These are phyloP conservation scores for Drosophila falleni DNA, from an alignment of 2,888 invertebrate species.

Conservation along the genomic window DNA sequence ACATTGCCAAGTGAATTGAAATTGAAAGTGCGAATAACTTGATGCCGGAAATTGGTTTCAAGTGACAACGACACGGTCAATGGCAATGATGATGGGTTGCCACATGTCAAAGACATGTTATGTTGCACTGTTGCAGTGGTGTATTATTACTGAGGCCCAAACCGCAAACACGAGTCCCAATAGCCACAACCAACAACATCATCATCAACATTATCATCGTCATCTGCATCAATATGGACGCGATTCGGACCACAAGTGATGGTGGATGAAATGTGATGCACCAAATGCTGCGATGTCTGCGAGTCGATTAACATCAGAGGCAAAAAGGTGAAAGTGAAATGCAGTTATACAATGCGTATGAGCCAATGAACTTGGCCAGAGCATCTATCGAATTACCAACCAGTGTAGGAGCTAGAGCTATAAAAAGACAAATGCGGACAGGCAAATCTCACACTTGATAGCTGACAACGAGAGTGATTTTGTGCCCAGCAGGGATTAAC, in stretches of 20 bases:
- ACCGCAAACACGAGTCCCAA: slow-evolving; percentile 18
- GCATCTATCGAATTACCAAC: slow-evolving; percentile 33
- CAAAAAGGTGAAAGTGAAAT: slow-evolving; percentile 55
- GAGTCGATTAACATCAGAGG: slow-evolving; percentile 28
- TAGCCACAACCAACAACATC: slow-evolving; percentile 14
- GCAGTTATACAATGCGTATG: slow-evolving; percentile 34
- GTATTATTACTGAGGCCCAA: slow-evolving; percentile 11
- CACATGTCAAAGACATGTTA: slow-evolving; percentile 7
- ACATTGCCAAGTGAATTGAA: slow-evolving; percentile 45
- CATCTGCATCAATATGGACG: slow-evolving; percentile 50
- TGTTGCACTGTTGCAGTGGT: slow-evolving; percentile 7
- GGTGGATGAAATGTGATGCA: slow-evolving; percentile 48
- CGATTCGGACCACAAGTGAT: slow-evolving; percentile 53
- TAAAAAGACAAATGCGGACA: slow-evolving; percentile 53
- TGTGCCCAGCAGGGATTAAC: slow-evolving; percentile 11
- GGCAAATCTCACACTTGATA: slow-evolving; percentile 54
- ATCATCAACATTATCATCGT: slow-evolving; percentile 32
- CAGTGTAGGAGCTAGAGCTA: slow-evolving; percentile 31
- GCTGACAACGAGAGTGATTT: slow-evolving; percentile 21
- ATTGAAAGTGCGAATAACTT: slow-evolving; percentile 64
- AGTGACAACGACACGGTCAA: slow-evolving; percentile 42
- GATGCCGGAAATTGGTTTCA: slow-evolving; percentile 57
- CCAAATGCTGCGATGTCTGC: slow-evolving; percentile 28
- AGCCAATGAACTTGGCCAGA: slow-evolving; percentile 66
- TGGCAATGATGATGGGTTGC: slow-evolving; percentile 14